Evolutionary conservation across 2,888 invertebrate genomes (phyloP).

Genomic region (Flexamia atlantica): DNA sequence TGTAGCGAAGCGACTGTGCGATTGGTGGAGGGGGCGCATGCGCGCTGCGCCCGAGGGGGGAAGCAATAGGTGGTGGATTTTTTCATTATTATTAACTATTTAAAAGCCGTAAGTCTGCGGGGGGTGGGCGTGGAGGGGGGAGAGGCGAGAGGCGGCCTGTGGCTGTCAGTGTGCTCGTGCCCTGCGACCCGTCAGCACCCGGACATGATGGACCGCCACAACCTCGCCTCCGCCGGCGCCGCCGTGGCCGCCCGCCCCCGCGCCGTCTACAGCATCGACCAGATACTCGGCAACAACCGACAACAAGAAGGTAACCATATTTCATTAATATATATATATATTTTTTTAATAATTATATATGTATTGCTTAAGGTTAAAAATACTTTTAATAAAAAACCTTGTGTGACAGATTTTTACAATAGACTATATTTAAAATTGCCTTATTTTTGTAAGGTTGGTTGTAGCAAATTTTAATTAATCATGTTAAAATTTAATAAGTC

Average conservation of each 20-base stretch:
- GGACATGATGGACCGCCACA: constrained; percentile 61
- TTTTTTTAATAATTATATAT: too few relatives aligned
- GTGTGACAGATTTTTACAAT: too few relatives aligned
- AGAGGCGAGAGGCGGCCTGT: neutral
- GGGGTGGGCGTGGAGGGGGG: constrained; percentile 40
- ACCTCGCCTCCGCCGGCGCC: constrained; percentile 64
- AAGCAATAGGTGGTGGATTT: constrained; percentile 58
- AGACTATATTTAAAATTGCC: too few relatives aligned
- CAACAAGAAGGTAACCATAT: constrained; percentile 20
- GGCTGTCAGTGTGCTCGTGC: constrained; percentile 22
- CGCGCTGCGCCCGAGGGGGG: constrained; percentile 8
- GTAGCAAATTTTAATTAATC: too few relatives aligned
- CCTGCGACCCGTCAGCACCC: neutral
- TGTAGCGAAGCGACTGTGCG: constrained; percentile 36
- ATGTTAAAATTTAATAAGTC: too few relatives aligned
- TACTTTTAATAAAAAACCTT: too few relatives aligned
- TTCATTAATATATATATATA: too few relatives aligned
- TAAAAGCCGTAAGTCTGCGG: constrained; percentile 53
- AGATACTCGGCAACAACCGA: constrained; percentile 74
- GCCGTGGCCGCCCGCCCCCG: constrained; percentile 67
- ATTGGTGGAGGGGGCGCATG: constrained; percentile 36
- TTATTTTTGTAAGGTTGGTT: too few relatives aligned
- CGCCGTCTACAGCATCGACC: constrained; percentile 76
- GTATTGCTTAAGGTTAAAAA: too few relatives aligned
- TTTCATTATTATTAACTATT: constrained; percentile 64